Conservation (phyloP, 2,113 vertebrate genomes). For the Buteo buteo region DNA sequence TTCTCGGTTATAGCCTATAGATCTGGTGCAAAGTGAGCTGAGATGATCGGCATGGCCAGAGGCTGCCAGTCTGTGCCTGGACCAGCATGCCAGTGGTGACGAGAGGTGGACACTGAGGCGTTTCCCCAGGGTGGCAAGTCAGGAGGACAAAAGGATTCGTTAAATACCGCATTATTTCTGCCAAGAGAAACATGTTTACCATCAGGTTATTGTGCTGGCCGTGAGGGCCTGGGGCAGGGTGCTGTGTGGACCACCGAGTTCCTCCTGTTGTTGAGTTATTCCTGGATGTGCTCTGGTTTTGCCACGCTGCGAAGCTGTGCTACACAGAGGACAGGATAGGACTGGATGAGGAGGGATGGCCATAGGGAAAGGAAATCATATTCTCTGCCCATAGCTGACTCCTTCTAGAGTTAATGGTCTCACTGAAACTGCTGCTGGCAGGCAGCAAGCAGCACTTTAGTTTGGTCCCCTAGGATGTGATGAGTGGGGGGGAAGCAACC, state of each 20-base stretch:
- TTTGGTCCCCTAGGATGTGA: neutral
- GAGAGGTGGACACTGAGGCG: neutral
- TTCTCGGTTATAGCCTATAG: neutral
- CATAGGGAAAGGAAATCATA: neutral
- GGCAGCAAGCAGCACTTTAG: neutral
- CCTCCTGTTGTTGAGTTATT: neutral
- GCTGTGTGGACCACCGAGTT: neutral
- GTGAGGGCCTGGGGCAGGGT: neutral
- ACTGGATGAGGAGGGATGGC: neutral
- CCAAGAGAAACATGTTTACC: neutral
- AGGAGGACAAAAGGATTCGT: neutral
- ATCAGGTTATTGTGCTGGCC: too few relatives aligned
- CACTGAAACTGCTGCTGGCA: neutral
- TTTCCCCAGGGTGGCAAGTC: neutral
- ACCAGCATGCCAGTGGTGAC: neutral
- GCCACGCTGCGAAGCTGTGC: neutral
- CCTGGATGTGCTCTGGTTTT: fast-evolving
- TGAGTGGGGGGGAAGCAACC: neutral
- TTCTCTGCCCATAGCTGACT: neutral
- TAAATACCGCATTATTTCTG: neutral
- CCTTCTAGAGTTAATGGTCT: neutral
- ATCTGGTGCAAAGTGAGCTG: neutral
- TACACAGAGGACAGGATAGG: neutral
- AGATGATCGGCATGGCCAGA: neutral
- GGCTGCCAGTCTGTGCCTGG: neutral